Evolutionary conservation across 2,888 invertebrate species (phyloP).

Genomic region (Tromatobia lineatoria): DNA sequence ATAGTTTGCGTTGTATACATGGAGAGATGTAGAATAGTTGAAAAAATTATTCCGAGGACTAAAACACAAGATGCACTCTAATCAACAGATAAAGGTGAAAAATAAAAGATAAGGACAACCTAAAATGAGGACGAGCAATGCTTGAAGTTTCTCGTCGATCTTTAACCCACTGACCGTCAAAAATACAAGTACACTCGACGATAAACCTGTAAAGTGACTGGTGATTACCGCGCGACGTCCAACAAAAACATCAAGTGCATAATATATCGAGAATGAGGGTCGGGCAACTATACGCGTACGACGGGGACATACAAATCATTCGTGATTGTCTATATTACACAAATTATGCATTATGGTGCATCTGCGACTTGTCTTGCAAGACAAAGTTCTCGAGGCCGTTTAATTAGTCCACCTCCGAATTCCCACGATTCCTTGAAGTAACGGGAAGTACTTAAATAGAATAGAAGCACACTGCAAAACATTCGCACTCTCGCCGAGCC

Average conservation of each 20-base stretch:
- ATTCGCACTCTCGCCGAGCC: slow-evolving; percentile 2
- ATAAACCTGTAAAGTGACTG: slow-evolving; percentile 53
- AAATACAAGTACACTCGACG: slow-evolving; percentile 50
- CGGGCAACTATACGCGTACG: background rate
- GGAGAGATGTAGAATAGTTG: background rate
- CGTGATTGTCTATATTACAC: background rate
- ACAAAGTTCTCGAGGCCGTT: slow-evolving; percentile 76
- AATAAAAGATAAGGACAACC: slow-evolving; percentile 9
- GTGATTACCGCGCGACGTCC: slow-evolving; percentile 37
- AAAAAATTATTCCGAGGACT: background rate
- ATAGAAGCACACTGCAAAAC: slow-evolving; percentile 12
- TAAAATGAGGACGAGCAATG: slow-evolving; percentile 55
- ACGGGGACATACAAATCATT: background rate
- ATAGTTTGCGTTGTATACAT: background rate
- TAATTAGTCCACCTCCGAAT: slow-evolving; percentile 79
- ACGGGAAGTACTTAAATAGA: slow-evolving; percentile 46
- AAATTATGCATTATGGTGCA: slow-evolving; percentile 16
- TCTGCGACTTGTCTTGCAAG: slow-evolving; percentile 66
- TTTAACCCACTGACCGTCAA: slow-evolving; percentile 68
- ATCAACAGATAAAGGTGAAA: background rate
- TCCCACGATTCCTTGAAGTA: slow-evolving; percentile 78
- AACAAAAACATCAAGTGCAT: slow-evolving; percentile 13
- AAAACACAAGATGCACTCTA: background rate
- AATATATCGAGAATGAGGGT: slow-evolving; percentile 28
- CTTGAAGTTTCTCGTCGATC: slow-evolving; percentile 58